phyloP scores from a whole-genome alignment of 1,140 invertebrate species.

The Neodiprion pinetum region DNA sequence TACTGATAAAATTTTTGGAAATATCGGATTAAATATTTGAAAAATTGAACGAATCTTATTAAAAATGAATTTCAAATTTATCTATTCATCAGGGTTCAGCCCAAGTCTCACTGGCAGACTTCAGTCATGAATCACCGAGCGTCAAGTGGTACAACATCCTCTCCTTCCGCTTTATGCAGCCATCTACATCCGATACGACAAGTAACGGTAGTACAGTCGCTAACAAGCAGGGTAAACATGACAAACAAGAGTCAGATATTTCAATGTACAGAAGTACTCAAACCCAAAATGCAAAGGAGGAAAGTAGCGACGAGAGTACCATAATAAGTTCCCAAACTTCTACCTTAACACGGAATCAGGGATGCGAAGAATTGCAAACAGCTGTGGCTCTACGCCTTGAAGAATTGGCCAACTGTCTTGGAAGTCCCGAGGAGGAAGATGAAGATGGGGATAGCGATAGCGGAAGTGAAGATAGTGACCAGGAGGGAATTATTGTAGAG shows the following conservation, averaged over 20 bases:
- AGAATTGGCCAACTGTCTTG: constrained; percentile 64
- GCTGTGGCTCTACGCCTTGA: constrained; percentile 67
- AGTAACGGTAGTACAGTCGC: constrained; percentile 33
- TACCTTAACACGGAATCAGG: constrained; percentile 92
- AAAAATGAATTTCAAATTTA: constrained; percentile 17
- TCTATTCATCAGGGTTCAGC: constrained; percentile 81
- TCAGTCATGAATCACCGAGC: constrained; percentile 80
- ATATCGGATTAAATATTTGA: too few relatives aligned
- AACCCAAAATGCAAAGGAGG: constrained; percentile 72
- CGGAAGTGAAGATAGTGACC: constrained; percentile 62
- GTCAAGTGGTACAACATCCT: constrained; percentile 96
- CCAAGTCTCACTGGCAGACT: constrained; percentile 95
- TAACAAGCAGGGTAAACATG: constrained; percentile 51
- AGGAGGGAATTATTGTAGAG: constrained; percentile 64
- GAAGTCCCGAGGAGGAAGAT: constrained; percentile 63
- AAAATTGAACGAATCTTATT: too few relatives aligned
- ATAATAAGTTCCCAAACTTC: constrained; percentile 96
- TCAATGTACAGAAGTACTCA: constrained; percentile 51
- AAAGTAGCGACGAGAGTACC: constrained; percentile 96
- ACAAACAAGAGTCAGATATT: constrained; percentile 64
- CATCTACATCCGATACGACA: constrained; percentile 51
- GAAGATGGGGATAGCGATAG: constrained; percentile 69
- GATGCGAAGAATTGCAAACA: constrained; percentile 65
- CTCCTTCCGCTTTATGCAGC: constrained; percentile 85
- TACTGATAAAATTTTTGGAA: neutral